Evolutionary conservation across 2,113 vertebrate species (phyloP), one percentile per base, ranked within the genome.

Genomic region (Brachypteracias leptosomus): DNA sequence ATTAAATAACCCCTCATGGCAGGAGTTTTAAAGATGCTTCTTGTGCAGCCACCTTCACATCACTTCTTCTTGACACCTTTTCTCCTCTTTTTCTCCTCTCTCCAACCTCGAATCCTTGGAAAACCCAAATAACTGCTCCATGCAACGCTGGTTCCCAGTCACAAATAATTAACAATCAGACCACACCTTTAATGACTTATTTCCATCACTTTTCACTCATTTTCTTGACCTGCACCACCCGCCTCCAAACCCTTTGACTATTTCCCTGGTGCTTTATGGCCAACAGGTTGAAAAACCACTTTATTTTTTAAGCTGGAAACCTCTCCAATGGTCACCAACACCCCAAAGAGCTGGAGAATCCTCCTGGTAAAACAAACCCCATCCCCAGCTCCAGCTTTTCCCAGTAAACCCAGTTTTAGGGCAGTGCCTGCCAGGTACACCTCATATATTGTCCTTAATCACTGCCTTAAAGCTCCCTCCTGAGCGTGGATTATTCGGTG

Each of bases 11-110:
- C 36, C 44, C 5, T 17, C 22, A 6, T 2, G 8, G 25, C 17
- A 4, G 2, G 7, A 16, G 24, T 63, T 57, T 35, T 29, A 44
- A n/a, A 21, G 7, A 19, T 0, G 5, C 8, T 65, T 38, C 46
- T 61, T 38, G 24, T 4, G 33, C 47, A 3, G 8, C 4, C 61
- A 18, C 24, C 65, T 25, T 42, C 51, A 38, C 2, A n/a, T 9
- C 26, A 3, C 25, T 0, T 0, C 17, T 75, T 28, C 54, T 21
- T n/a, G n/a, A n/a, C n/a, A n/a, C n/a, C n/a, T n/a, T n/a, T n/a
- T n/a, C n/a, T n/a, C n/a, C n/a, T n/a, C n/a, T n/a, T n/a, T n/a
- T n/a, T n/a, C n/a, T n/a, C n/a, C n/a, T n/a, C n/a, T n/a, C n/a
- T 42, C 11, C 42, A 42, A 42, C 42, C 42, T 42, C 42, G 42